Conservation (phyloP, 2,888 invertebrate species). For the Pecten maximus region DNA sequence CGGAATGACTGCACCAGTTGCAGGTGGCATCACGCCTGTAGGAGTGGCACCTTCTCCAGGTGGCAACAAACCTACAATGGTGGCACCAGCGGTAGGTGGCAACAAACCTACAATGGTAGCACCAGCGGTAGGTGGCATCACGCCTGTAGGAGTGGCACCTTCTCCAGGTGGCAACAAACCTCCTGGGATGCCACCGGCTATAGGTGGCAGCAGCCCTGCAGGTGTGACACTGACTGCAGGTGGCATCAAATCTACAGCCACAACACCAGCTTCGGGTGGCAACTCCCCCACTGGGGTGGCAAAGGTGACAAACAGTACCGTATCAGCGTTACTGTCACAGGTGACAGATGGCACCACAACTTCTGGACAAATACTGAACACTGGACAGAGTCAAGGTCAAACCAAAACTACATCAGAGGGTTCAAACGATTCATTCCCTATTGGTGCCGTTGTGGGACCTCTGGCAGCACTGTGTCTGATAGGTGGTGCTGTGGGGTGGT, state of each 20-base stretch:
- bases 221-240: neutral
- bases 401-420: neutral
- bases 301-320: neutral
- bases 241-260: neutral
- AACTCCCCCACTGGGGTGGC: neutral
- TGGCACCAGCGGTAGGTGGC: neutral
- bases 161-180: neutral
- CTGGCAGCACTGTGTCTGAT: neutral
- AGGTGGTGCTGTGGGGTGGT: constrained; percentile 22
- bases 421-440: neutral
- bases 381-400: neutral
- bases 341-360: neutral
- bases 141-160: too few relatives aligned
- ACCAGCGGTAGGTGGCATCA: too few relatives aligned
- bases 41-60: neutral
- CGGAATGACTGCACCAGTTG: too few relatives aligned
- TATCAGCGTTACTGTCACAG: neutral
- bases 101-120: too few relatives aligned
- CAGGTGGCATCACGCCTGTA: too few relatives aligned
- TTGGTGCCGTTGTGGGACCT: constrained; percentile 6
- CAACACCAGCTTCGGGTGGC: neutral
- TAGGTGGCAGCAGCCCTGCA: neutral
- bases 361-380: neutral
- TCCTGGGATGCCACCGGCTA: neutral
- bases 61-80: neutral